Percentiles rank a stretch among this genome's conserved stretches.
phyloP scores from a whole-genome alignment of 2,888 invertebrate species.

The Balanococcus diminutus region DNA sequence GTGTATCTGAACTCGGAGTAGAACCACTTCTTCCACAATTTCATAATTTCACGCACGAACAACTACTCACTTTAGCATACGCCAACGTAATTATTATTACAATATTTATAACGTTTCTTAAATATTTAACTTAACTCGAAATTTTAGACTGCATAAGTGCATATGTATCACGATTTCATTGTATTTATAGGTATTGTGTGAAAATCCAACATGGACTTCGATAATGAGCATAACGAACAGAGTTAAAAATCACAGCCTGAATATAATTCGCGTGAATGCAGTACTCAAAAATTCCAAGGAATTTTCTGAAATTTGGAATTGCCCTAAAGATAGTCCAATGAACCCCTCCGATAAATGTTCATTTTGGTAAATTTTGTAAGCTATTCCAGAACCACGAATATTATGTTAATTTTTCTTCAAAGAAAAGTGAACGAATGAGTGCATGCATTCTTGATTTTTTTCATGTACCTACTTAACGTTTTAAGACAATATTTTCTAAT shows the following conservation, averaged over 20 bases:
- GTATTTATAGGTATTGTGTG: conserved; percentile 78
- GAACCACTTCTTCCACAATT: conserved; percentile 70
- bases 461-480: too few relatives aligned
- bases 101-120: background rate
- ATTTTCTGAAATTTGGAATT: conserved; percentile 63
- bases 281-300: conserved; percentile 72
- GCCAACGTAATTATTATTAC: conserved; percentile 68
- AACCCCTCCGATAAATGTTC: conserved; percentile 55
- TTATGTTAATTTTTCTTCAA: too few relatives aligned
- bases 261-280: conserved; percentile 73
- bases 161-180: background rate
- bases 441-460: too few relatives aligned
- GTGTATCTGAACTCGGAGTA: conserved; percentile 61
- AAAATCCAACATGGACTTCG: conserved; percentile 72
- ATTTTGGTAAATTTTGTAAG: too few relatives aligned
- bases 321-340: conserved; percentile 55
- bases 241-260: conserved; percentile 68
- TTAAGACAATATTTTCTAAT: too few relatives aligned
- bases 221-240: conserved; percentile 63
- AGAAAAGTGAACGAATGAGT: too few relatives aligned
- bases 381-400: too few relatives aligned
- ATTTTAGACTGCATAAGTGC: background rate
- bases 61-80: conserved; percentile 81
- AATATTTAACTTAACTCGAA: background rate
- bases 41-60: conserved; percentile 67